Percentiles rank a stretch among this genome's conserved stretches.
Conservation (phyloP, 2,113 vertebrate genomes). For the Pachypanchax playfairii region DNA sequence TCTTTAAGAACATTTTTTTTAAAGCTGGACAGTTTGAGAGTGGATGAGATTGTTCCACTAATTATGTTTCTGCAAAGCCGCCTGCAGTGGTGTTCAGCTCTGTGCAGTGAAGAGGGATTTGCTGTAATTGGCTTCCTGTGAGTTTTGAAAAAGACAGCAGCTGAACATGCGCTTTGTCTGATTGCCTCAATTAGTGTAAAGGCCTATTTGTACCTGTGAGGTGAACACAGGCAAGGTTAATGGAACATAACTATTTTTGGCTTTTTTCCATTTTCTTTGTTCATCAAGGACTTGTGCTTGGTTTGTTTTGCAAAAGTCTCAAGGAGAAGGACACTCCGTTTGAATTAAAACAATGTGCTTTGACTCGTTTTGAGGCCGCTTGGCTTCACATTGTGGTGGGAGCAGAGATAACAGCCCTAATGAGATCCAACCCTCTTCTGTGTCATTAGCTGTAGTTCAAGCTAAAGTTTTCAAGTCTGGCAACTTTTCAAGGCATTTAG, state of each 20-base stretch:
- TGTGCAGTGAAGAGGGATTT: slow-evolving; percentile 28
- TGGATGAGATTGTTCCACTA: slow-evolving; percentile 26
- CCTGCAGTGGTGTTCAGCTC: slow-evolving; percentile 11
- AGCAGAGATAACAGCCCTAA: not conserved
- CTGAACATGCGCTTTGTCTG: slow-evolving; percentile 59
- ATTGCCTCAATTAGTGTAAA: slow-evolving; percentile 54
- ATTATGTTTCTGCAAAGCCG: slow-evolving; percentile 13
- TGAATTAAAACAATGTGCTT: not conserved
- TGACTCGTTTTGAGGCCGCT: not conserved
- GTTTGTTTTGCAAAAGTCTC: slow-evolving; percentile 5
- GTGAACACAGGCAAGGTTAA: slow-evolving; percentile 42
- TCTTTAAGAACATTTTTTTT: not conserved
- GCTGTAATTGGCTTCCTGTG: slow-evolving; percentile 64
- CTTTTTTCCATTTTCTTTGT: slow-evolving; percentile 9
- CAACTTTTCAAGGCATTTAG: not conserved
- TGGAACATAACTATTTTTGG: slow-evolving; percentile 37
- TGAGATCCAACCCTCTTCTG: not conserved
- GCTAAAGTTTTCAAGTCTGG: not conserved
- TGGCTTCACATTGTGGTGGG: too few species aligned
- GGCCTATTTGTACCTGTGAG: slow-evolving; percentile 58
- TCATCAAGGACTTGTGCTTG: slow-evolving; percentile 11
- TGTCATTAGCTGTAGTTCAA: not conserved
- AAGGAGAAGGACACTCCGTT: slow-evolving; percentile 1
- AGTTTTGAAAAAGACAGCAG: slow-evolving; percentile 50
- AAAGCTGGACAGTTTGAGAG: not conserved